Base-by-base conservation (phyloP, 1,140 invertebrate species). In the Nasonia vitripennis region DNA sequence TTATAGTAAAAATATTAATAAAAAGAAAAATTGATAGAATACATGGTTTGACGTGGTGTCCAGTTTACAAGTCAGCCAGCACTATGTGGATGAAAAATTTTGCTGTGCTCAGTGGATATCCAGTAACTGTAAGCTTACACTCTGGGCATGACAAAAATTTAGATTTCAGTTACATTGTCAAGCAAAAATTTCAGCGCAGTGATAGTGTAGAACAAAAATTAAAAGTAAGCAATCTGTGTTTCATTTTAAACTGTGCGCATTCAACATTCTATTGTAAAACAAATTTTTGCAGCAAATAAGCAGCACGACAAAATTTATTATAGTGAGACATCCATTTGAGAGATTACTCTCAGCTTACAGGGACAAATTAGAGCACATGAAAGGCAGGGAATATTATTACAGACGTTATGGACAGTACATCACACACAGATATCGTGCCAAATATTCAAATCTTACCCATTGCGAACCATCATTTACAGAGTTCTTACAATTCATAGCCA, bases 291-390 rank as follows among this genome's bases (percentile, higher is more conserved):
- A 84, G 73, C 11, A 84, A 78, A 78, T 78, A 71, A 84, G 37
- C 14, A 71, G n/a, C 2, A 71, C 62, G 23, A 78, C 17, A 81
- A 93, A 87, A 79, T 92, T 94, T 84, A 67, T 94, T 11, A 91
- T 94, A n/a, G 93, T 96, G 2, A 90, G 95, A 23, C 95, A 96
- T 90, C 96, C 96, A 6, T 94, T 96, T 86, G 95, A 96, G 88
- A 91, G 95, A 79, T 87, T 96, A 0, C 87, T 96, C 10, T 95
- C 95, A 17, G 95, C 95, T 0, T 96, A 95, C 86, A 91, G 95
- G 87, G 95, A 96, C 87, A 96, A 96, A 90, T 92, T 96, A 78
- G 93, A 94, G 87, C 93, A 95, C 74, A 89, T 88, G 41, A 84
- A 90, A 87, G 88, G 88, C 23, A 89, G 90, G 81, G 94, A 91